Conservation (phyloP, 2,113 vertebrate species). For the Scomber scombrus region DNA sequence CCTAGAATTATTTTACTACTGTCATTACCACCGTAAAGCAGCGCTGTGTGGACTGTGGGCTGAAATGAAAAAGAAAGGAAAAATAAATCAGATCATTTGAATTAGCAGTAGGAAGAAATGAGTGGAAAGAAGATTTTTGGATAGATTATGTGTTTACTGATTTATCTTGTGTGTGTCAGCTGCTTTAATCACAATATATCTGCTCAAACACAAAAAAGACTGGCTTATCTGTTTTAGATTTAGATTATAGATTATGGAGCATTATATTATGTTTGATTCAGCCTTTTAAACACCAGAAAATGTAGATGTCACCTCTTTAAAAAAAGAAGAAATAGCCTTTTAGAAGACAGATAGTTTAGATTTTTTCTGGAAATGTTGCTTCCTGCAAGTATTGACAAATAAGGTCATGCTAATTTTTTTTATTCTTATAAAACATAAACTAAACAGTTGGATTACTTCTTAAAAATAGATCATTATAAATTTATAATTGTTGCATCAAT, state of each 20-base stretch:
- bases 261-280: background rate
- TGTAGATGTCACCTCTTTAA: too few relatives aligned
- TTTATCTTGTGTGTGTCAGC: background rate
- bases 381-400: background rate
- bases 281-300: background rate
- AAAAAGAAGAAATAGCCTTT: background rate
- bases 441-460: background rate
- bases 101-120: constrained; percentile 10
- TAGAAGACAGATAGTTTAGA: background rate
- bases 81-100: constrained; percentile 55
- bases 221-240: constrained; percentile 10
- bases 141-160: constrained; percentile 1
- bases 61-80: constrained; percentile 32
- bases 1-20: constrained; percentile 62
- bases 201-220: background rate
- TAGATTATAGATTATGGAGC: background rate
- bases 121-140: background rate
- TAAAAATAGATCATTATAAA: background rate
- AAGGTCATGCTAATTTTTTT: too few relatives aligned
- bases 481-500: background rate
- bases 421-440: background rate
- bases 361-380: background rate
- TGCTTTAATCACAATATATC: background rate
- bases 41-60: background rate
- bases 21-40: constrained; percentile 32